These are phyloP conservation scores for Synodontis membranacea DNA, from an alignment of 2,113 vertebrate species.

Conservation along the genomic window DNA sequence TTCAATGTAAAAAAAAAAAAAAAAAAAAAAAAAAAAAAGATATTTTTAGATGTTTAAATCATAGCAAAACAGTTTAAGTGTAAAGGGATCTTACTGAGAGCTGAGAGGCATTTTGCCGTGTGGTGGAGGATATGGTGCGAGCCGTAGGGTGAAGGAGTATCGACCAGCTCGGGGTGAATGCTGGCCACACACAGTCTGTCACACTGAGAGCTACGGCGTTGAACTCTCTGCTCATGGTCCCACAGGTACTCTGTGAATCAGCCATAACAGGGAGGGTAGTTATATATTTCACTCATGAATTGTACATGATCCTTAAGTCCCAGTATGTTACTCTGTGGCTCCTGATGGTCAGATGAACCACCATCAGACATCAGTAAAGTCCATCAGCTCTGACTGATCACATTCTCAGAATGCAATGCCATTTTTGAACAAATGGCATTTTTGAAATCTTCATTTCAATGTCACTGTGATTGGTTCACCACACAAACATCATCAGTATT, in stretches of 20 bases:
- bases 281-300: neutral
- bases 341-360: neutral
- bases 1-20: neutral
- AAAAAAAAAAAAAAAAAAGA: too few relatives aligned
- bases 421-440: neutral
- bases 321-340: neutral
- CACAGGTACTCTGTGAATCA: slow-evolving; percentile 58
- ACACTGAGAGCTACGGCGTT: slow-evolving; percentile 67
- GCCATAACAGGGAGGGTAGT: neutral
- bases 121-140: slow-evolving; percentile 60
- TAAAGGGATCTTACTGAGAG: slow-evolving; percentile 51
- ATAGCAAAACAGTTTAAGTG: neutral
- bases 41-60: neutral
- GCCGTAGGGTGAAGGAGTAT: slow-evolving; percentile 58
- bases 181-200: slow-evolving; percentile 64
- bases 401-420: neutral
- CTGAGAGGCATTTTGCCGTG: slow-evolving; percentile 58
- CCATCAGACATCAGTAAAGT: neutral
- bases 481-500: neutral
- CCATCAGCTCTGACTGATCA: neutral
- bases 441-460: neutral
- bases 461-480: neutral
- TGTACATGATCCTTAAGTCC: neutral
- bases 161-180: slow-evolving; percentile 60
- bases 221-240: slow-evolving; percentile 57